Percentiles rank a stretch among this genome's conserved stretches.
Evolutionary conservation across 2,797 vertebrate species (phyloP).

Genomic region (Sebastes vulpes): DNA sequence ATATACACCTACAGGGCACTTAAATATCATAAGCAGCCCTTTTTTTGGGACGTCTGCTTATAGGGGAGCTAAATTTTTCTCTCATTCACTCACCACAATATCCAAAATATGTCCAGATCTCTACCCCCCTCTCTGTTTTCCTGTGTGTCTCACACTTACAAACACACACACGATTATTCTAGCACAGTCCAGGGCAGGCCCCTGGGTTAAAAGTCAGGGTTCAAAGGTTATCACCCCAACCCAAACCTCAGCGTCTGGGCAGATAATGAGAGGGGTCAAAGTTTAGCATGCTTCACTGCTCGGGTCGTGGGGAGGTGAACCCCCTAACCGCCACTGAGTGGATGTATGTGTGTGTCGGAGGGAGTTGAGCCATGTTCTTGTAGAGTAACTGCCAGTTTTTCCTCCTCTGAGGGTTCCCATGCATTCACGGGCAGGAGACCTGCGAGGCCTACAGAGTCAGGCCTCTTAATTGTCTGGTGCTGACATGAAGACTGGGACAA

Average conservation of each 20-base stretch:
- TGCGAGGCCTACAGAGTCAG: constrained; percentile 50
- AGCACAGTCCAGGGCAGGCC: constrained; percentile 29
- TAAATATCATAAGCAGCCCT: constrained; percentile 30
- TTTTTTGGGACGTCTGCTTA: constrained; percentile 27
- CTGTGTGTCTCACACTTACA: constrained; percentile 30
- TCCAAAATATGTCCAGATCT: constrained; percentile 40
- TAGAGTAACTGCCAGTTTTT: constrained; percentile 61
- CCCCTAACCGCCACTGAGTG: constrained; percentile 46
- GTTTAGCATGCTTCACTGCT: constrained; percentile 79
- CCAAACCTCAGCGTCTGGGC: constrained; percentile 74
- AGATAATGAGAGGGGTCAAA: constrained; percentile 86
- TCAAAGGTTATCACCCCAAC: constrained; percentile 85
- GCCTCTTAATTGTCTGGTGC: constrained; percentile 68
- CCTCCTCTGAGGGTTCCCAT: constrained; percentile 59
- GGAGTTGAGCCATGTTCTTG: constrained; percentile 67
- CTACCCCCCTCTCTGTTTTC: neutral
- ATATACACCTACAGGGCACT: constrained; percentile 12
- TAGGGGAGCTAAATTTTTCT: constrained; percentile 27
- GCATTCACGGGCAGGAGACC: constrained; percentile 48
- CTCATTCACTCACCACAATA: constrained; percentile 31
- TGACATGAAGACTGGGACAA: constrained; percentile 61
- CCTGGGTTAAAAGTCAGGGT: constrained; percentile 81
- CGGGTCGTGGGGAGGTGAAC: constrained; percentile 78
- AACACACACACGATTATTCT: constrained; percentile 34
- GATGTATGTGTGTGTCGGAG: constrained; percentile 40